Evolutionary conservation across 2,888 invertebrate genomes (phyloP).

Genomic region (Leptopilina drosophilae): DNA sequence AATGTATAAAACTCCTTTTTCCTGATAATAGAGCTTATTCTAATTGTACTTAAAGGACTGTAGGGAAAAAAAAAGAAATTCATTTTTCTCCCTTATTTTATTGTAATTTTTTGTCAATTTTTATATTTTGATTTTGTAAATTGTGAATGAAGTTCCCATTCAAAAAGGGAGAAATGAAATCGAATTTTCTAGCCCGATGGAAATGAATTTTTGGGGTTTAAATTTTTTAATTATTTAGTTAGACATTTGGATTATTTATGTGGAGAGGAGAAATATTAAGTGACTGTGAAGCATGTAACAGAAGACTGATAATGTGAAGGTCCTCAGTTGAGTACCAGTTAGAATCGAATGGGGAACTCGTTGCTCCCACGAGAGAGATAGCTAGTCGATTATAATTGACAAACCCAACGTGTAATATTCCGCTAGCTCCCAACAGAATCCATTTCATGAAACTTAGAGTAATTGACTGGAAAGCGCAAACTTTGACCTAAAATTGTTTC

Average conservation of each 20-base stretch:
- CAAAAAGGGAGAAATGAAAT: not conserved
- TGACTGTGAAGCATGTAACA: not conserved
- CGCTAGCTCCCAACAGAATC: constrained; percentile 33
- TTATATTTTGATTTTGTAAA: no score
- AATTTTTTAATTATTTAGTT: not conserved
- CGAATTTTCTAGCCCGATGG: no score
- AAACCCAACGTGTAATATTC: constrained; percentile 55
- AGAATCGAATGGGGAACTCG: constrained; percentile 60
- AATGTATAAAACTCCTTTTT: not conserved
- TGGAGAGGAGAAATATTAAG: not conserved
- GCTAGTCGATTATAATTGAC: constrained; percentile 69
- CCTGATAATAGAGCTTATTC: not conserved
- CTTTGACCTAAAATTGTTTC: not conserved
- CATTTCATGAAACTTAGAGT: constrained; percentile 38
- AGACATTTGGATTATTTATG: not conserved
- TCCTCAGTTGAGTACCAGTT: constrained; percentile 47
- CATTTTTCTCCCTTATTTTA: no score
- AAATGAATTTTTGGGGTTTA: no score
- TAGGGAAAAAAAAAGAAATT: no score
- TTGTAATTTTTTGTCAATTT: no score
- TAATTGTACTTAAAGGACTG: not conserved
- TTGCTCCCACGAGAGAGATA: constrained; percentile 61
- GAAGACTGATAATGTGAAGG: constrained; percentile 20
- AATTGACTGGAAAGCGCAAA: constrained; percentile 7
- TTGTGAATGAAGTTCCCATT: no score